Base-by-base conservation (phyloP, 2,888 invertebrate species). In the Aphidoletes aphidimyza region DNA sequence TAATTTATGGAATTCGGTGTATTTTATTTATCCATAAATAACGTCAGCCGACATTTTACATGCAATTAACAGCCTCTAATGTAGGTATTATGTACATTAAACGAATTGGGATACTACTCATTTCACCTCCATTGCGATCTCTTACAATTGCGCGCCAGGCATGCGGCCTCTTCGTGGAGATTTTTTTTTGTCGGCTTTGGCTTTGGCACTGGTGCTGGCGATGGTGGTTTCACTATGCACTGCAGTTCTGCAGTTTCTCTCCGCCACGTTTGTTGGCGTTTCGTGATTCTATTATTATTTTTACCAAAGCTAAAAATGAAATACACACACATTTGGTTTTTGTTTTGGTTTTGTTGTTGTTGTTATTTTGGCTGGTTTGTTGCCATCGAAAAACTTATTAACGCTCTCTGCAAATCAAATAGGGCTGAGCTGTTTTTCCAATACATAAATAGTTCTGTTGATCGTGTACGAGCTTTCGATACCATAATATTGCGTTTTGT, bases 1-100 rank as follows among this genome's bases (percentile, higher is more conserved):
- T 69, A 69, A 69, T 69, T 69, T 69, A 69, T 69, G 69, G 69
- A 69, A 69, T 69, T 69, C 69, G 69, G 30, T 34, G 69, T 69
- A 69, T 69, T 69, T 69, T 69, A 69, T 69, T 69, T 30, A 69
- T 69, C 69, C 69, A 69, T 69, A 69, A 69, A 69, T 69, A 30
- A 30, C 34, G 26, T 69, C 9, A 69, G 69, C 34, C 69, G 69
- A 69, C 69, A 69, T 69, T 69, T 69, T 69, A 69, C 69, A 69
- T 69, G 69, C 69, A 69, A 69, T 69, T 69, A 69, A 14, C 69
- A 69, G 69, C 69, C 69, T 69, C 34, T 69, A 69, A 69, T 69
- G 30, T 69, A 69, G 69, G 69, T 69, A 69, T 69, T 69, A 69
- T 69, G 34, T 69, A 34, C 69, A 30, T 30, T 69, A 69, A 69